Evolutionary conservation across 2,113 vertebrate species (phyloP).

Genomic region (Trichomycterus rosablanca): DNA sequence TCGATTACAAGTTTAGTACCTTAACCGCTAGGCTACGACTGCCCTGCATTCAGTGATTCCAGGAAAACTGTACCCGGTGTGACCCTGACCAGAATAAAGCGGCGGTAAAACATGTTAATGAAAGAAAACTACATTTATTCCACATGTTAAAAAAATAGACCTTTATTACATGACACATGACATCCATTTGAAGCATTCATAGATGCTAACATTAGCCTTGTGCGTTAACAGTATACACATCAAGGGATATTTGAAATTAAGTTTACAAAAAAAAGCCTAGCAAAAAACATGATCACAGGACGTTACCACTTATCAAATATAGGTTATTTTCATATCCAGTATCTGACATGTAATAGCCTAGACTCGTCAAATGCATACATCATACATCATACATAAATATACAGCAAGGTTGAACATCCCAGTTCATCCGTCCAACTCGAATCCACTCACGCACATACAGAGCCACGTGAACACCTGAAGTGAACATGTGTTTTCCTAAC

Average conservation of each 20-base stretch:
- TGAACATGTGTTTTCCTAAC: slow-evolving; percentile 25
- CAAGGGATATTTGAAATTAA: slow-evolving; percentile 44
- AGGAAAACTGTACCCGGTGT: too few species aligned
- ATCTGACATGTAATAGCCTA: slow-evolving; percentile 22
- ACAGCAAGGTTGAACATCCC: slow-evolving; percentile 29
- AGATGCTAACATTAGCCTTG: slow-evolving; percentile 58
- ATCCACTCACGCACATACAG: slow-evolving; percentile 34
- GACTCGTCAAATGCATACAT: slow-evolving; percentile 30
- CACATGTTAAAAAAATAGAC: slow-evolving; percentile 61
- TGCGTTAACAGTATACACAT: slow-evolving; percentile 58
- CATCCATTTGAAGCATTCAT: slow-evolving; percentile 47
- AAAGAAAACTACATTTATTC: too few species aligned
- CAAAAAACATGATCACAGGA: slow-evolving; percentile 41
- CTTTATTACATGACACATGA: slow-evolving; percentile 55
- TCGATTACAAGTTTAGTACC: too few species aligned
- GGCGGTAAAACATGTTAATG: too few species aligned
- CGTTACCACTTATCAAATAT: slow-evolving; percentile 40
- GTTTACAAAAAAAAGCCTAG: slow-evolving; percentile 20
- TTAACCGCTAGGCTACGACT: too few species aligned
- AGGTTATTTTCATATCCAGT: slow-evolving; percentile 36
- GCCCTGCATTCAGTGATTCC: too few species aligned
- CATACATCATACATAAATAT: slow-evolving; percentile 27
- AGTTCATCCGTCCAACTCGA: too few species aligned
- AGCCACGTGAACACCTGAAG: not conserved
- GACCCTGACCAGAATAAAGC: too few species aligned